A percentile compares a stretch with the other conserved stretches of the same genome.
These are phyloP conservation scores for Spea bombifrons DNA, from an alignment of 2,113 vertebrate species.

Conservation along the genomic window DNA sequence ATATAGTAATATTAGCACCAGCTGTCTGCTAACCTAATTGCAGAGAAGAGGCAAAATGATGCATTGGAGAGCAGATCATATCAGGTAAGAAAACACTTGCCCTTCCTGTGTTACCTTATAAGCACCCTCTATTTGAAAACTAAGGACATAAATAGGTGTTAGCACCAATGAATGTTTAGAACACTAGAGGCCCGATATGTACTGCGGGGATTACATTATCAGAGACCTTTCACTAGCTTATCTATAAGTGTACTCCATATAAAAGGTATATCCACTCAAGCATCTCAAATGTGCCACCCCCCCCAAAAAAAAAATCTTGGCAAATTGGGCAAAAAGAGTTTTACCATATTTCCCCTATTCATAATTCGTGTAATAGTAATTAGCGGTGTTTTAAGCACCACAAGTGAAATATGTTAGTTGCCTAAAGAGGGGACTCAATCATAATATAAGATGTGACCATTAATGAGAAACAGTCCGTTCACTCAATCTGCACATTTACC, in stretches of 20 bases:
- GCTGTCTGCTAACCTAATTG: background rate
- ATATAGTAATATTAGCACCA: conserved; percentile 17
- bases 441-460: too few relatives aligned
- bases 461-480: too few relatives aligned
- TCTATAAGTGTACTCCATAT: conserved; percentile 6
- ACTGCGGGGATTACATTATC: conserved; percentile 1
- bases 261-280: conserved; percentile 32
- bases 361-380: too few relatives aligned
- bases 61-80: conserved; percentile 12
- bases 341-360: too few relatives aligned
- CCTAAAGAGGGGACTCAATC: too few relatives aligned
- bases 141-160: conserved; percentile 26
- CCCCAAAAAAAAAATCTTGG: too few relatives aligned
- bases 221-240: conserved; percentile 8
- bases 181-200: conserved; percentile 8
- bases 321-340: too few relatives aligned
- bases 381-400: too few relatives aligned
- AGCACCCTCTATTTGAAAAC: background rate
- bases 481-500: too few relatives aligned
- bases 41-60: background rate
- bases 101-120: background rate
- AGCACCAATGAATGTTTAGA: conserved; percentile 30
- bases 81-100: background rate
- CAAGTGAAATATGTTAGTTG: too few relatives aligned
- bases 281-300: background rate